Conservation (phyloP, 2,888 invertebrate genomes). For the Sicus ferrugineus region DNA sequence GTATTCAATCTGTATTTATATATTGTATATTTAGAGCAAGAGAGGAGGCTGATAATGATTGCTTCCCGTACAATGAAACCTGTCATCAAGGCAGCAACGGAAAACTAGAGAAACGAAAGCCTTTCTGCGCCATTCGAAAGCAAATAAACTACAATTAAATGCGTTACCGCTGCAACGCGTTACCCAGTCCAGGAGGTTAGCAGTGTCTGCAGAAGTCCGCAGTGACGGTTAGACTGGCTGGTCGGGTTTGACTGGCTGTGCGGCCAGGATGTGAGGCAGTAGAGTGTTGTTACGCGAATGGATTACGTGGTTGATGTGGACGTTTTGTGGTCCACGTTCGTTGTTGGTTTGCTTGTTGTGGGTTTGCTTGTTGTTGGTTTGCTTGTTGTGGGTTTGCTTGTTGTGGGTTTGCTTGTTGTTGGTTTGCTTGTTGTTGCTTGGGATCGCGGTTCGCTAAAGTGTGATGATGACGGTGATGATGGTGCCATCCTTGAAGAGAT, state of each 20-base stretch:
- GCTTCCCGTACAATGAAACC: conserved; percentile 19
- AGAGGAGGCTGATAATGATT: conserved; percentile 7
- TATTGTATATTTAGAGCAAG: background rate
- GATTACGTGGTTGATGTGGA: background rate
- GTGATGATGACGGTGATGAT: background rate
- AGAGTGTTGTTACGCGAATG: conserved; percentile 8
- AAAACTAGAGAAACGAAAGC: background rate
- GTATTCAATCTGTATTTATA: background rate
- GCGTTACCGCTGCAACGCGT: too few species aligned
- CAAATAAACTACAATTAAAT: conserved; percentile 10
- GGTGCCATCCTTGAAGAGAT: background rate
- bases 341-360: background rate
- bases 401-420: background rate
- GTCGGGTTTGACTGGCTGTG: background rate
- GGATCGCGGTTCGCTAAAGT: too few species aligned
- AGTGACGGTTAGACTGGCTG: background rate
- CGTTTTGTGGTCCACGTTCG: background rate
- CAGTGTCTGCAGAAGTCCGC: background rate
- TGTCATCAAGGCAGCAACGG: conserved; percentile 10
- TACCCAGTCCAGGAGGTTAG: too few species aligned
- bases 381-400: conserved; percentile 29
- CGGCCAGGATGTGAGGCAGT: conserved; percentile 20
- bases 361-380: conserved; percentile 1
- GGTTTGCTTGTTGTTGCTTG: conserved; percentile 32
- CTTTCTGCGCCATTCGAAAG: background rate